Evolutionary conservation across 1,140 invertebrate genomes (phyloP), one percentile per base, ranked within the genome.

Genomic region (Meloidogyne hapla): DNA sequence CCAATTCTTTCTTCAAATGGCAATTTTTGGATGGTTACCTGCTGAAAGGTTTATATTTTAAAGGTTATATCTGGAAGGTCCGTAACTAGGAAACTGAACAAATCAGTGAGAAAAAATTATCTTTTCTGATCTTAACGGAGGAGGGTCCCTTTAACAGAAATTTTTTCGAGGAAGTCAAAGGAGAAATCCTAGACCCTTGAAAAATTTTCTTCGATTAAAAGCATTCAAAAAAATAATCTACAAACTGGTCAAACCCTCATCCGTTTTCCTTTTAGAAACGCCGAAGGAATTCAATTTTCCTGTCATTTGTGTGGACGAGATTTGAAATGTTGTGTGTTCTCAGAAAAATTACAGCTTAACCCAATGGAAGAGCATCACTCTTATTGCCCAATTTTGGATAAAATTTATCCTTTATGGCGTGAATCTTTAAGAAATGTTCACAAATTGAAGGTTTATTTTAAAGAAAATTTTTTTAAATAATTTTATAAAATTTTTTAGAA

Each of bases 1-100:
- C 33, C 48, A 71, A 26, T 76, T 76, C 25, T 71, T 62, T 71
- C 38, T 76, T 38, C 26, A 26, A n/a, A 45, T 68, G 61, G 56
- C 75, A 38, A 76, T 76, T 72, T 76, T 42, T 76, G 75, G 75
- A 15, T 76, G 75, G 75, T 28, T 76, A 18, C 75, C 75, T 23
- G 21, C 68, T 0, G n/a, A 63, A 68, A 69, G 74, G 56, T 72
- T 73, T 73, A 18, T 23, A 13, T 73, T 28, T 23, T 25, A 18
- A 61, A 26, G 61, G 6, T 68, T 8, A 33, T 48, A 26, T 18
- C 1, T 6, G 25, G n/a, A 71, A n/a, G n/a, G n/a, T n/a, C n/a
- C n/a, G n/a, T n/a, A n/a, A n/a, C n/a, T n/a, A n/a, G n/a, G n/a
- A n/a, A n/a, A n/a, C n/a, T n/a, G n/a, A n/a, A n/a, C n/a, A n/a